phyloP scores from a whole-genome alignment of 1,140 invertebrate genomes.

The Teleogryllus occipitalis region DNA sequence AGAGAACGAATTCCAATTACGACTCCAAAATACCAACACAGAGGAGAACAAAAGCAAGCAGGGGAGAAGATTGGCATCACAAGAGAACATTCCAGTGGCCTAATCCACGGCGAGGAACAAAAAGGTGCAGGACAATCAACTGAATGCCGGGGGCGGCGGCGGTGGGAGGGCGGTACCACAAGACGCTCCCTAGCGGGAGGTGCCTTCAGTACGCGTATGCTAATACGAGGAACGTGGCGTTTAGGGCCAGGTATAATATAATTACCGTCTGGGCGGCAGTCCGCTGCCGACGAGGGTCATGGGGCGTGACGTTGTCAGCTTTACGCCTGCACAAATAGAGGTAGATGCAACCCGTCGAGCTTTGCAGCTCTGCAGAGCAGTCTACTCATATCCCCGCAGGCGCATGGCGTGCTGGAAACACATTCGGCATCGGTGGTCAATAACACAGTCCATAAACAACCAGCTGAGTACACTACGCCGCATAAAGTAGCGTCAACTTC shows the following conservation, averaged over 20 bases:
- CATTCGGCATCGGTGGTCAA: neutral
- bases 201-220: neutral
- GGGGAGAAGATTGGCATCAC: neutral
- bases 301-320: too few relatives aligned
- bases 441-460: too few relatives aligned
- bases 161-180: neutral
- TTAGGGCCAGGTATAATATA: neutral
- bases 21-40: neutral
- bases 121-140: neutral
- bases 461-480: too few relatives aligned
- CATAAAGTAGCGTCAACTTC: too few relatives aligned
- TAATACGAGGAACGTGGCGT: neutral
- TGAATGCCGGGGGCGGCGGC: neutral
- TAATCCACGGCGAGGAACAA: neutral
- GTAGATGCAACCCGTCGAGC: neutral
- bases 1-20: neutral
- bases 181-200: neutral
- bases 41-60: neutral
- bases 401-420: neutral
- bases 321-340: too few relatives aligned
- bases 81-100: neutral
- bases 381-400: neutral
- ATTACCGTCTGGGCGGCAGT: neutral
- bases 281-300: too few relatives aligned
- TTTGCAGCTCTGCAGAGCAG: neutral